These are phyloP conservation scores for Cherax destructor DNA, from an alignment of 1,140 invertebrate species.

Conservation along the genomic window DNA sequence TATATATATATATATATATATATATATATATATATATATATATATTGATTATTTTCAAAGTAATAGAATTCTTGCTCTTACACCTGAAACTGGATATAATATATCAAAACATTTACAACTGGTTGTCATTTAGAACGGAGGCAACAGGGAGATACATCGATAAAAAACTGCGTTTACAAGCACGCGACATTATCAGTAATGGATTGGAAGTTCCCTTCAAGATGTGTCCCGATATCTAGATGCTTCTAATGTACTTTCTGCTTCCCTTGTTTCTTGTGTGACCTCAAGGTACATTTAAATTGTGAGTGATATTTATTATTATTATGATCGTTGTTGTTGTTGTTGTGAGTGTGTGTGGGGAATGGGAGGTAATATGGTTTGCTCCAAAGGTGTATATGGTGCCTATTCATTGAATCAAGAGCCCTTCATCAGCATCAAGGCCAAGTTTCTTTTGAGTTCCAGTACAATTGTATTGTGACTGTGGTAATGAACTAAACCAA, in stretches of 20 bases:
- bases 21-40: slow-evolving; percentile 6
- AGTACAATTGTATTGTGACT: too few species aligned
- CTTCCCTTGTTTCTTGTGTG: not conserved
- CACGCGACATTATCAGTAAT: not conserved
- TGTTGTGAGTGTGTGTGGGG: too few species aligned
- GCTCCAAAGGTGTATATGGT: too few species aligned
- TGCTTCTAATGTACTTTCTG: not conserved
- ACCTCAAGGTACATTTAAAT: not conserved
- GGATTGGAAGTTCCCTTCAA: not conserved
- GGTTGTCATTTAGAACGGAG: not conserved
- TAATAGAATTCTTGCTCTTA: not conserved
- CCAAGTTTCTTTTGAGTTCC: too few species aligned
- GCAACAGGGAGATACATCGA: not conserved
- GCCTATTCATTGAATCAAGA: too few species aligned
- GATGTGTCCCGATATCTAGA: not conserved
- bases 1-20: not conserved
- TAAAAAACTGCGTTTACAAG: not conserved
- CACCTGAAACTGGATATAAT: not conserved
- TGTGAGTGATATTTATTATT: too few species aligned
- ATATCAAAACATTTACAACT: not conserved
- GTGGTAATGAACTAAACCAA: too few species aligned
- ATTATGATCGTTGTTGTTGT: too few species aligned
- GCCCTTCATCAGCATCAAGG: too few species aligned
- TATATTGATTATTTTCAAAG: not conserved
- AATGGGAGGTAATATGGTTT: too few species aligned